Conservation (phyloP, 2,888 invertebrate genomes). For the Patella ulyssiponensis region DNA sequence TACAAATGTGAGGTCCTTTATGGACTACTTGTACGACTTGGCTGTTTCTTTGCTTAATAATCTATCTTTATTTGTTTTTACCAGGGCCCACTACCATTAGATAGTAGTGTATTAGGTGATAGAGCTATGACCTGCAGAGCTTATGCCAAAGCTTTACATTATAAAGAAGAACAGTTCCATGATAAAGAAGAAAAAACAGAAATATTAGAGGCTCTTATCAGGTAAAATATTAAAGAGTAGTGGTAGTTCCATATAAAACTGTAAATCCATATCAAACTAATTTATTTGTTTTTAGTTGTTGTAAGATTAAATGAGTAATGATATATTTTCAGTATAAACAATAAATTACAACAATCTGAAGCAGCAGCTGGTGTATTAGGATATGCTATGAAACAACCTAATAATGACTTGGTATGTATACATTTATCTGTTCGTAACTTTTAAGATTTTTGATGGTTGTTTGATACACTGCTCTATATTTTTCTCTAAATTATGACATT, state of each 20-base stretch:
- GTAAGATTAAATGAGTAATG: too few species aligned
- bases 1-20: too few species aligned
- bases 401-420: constrained; percentile 64
- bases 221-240: constrained; percentile 49
- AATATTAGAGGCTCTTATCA: constrained; percentile 92
- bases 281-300: too few species aligned
- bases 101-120: constrained; percentile 89
- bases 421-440: background rate
- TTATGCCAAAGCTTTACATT: constrained; percentile 88
- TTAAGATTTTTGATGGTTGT: background rate
- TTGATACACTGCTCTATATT: too few species aligned
- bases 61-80: constrained; percentile 22
- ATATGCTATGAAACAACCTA: constrained; percentile 83
- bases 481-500: too few species aligned
- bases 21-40: too few species aligned
- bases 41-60: background rate
- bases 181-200: constrained; percentile 77
- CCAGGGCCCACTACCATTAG: constrained; percentile 90
- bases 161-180: constrained; percentile 95
- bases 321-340: constrained; percentile 84
- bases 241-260: background rate
- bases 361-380: constrained; percentile 93
- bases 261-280: too few species aligned
- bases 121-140: constrained; percentile 93
- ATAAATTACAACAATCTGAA: constrained; percentile 97